Percentiles rank a stretch among this genome's conserved stretches.
phyloP scores from a whole-genome alignment of 2,113 vertebrate species.

The Platichthys stellatus region DNA sequence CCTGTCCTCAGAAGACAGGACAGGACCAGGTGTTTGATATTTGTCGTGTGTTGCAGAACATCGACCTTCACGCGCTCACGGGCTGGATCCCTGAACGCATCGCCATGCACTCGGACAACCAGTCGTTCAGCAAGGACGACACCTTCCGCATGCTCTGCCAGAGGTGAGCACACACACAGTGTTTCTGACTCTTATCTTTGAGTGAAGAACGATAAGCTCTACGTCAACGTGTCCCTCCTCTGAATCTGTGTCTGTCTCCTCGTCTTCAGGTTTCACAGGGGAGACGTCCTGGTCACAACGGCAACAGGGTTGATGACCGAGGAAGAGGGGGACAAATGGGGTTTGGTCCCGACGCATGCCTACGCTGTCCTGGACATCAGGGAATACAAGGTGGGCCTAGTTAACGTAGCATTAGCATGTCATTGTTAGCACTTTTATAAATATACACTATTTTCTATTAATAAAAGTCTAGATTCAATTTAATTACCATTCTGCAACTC shows the following conservation, averaged over 20 bases:
- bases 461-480: too few species aligned
- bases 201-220: not conserved
- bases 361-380: constrained; percentile 97
- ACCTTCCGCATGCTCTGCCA: constrained; percentile 98
- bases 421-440: not conserved
- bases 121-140: constrained; percentile 93
- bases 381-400: constrained; percentile 89
- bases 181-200: not conserved
- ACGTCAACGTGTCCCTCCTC: not conserved
- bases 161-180: constrained; percentile 80
- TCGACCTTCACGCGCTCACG: constrained; percentile 96
- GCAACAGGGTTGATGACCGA: constrained; percentile 98
- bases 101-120: constrained; percentile 99
- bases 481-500: too few species aligned
- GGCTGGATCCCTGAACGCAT: constrained; percentile 99
- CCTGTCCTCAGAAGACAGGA: not conserved
- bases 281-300: constrained; percentile 95
- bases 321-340: constrained; percentile 96
- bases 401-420: not conserved
- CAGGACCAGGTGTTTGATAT: not conserved
- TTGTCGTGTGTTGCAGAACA: constrained; percentile 84
- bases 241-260: not conserved
- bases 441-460: too few species aligned
- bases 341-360: constrained; percentile 96
- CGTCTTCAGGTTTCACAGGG: constrained; percentile 91